Evolutionary conservation across 2,888 invertebrate species (phyloP).

Genomic region (Candidula unifasciata): DNA sequence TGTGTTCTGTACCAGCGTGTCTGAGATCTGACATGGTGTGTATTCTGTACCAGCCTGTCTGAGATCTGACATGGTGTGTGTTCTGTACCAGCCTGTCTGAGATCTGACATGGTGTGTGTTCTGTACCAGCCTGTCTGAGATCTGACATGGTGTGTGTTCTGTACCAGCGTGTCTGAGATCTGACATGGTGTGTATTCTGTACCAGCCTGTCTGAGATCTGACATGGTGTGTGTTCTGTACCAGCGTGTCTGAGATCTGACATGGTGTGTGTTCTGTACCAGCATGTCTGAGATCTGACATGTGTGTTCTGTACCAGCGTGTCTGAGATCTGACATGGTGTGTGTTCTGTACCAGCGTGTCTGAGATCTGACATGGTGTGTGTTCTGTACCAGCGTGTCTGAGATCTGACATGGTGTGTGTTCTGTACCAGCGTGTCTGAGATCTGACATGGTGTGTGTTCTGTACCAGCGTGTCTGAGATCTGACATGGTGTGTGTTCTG

Average conservation of each 20-base stretch:
- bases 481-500: too few relatives aligned
- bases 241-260: conserved; percentile 81
- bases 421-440: conserved; percentile 86
- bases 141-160: too few relatives aligned
- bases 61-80: too few relatives aligned
- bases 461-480: conserved; percentile 85
- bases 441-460: too few relatives aligned
- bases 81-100: conserved; percentile 86
- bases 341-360: conserved; percentile 88
- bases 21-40: too few relatives aligned
- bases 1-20: conserved; percentile 89
- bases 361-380: too few relatives aligned
- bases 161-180: conserved; percentile 83
- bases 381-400: conserved; percentile 87
- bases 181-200: too few relatives aligned
- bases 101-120: too few relatives aligned
- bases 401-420: too few relatives aligned
- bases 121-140: conserved; percentile 85
- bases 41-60: conserved; percentile 87
- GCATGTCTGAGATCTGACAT: conserved; percentile 79
- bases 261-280: too few relatives aligned
- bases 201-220: conserved; percentile 82
- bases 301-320: conserved; percentile 90
- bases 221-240: too few relatives aligned
- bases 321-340: too few relatives aligned